Conservation (phyloP, 2,113 vertebrate species). For the Cnemophilus loriae region DNA sequence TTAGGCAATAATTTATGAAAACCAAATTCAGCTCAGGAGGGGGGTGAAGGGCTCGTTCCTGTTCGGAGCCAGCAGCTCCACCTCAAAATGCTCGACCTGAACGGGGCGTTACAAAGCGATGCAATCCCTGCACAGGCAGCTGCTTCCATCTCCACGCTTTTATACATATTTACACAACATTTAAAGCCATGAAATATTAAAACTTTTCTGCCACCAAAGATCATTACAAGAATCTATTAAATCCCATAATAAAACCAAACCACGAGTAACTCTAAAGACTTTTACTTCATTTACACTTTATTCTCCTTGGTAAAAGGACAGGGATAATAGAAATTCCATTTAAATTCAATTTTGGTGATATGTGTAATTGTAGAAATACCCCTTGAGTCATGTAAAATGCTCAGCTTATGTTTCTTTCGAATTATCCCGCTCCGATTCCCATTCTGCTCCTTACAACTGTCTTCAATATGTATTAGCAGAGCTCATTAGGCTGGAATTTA, state of each 20-base stretch:
- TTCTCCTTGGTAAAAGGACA: slow-evolving; percentile 80
- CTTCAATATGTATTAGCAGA: slow-evolving; percentile 94
- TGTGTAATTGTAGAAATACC: slow-evolving; percentile 93
- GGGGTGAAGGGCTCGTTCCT: background rate
- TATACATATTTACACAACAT: slow-evolving; percentile 45
- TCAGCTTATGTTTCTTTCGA: slow-evolving; percentile 87
- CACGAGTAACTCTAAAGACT: slow-evolving; percentile 77
- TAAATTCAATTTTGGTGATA: slow-evolving; percentile 90
- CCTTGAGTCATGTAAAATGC: slow-evolving; percentile 91
- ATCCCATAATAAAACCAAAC: slow-evolving; percentile 84
- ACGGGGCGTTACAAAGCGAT: background rate
- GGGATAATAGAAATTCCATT: slow-evolving; percentile 82
- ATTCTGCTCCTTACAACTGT: slow-evolving; percentile 80
- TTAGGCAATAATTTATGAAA: background rate
- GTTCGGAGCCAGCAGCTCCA: background rate
- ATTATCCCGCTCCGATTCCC: slow-evolving; percentile 77
- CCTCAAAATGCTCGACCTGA: background rate
- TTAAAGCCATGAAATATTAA: slow-evolving; percentile 73
- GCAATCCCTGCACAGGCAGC: slow-evolving; percentile 33
- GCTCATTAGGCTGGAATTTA: slow-evolving; percentile 97
- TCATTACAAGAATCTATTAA: slow-evolving; percentile 79
- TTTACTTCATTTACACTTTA: slow-evolving; percentile 92
- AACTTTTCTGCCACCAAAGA: slow-evolving; percentile 72
- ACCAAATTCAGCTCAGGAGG: background rate
- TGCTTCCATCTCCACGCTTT: slow-evolving; percentile 60